Evolutionary conservation across 2,113 vertebrate genomes (phyloP), one percentile per base, ranked within the genome.

Genomic region (Cyphotilapia sp.): DNA sequence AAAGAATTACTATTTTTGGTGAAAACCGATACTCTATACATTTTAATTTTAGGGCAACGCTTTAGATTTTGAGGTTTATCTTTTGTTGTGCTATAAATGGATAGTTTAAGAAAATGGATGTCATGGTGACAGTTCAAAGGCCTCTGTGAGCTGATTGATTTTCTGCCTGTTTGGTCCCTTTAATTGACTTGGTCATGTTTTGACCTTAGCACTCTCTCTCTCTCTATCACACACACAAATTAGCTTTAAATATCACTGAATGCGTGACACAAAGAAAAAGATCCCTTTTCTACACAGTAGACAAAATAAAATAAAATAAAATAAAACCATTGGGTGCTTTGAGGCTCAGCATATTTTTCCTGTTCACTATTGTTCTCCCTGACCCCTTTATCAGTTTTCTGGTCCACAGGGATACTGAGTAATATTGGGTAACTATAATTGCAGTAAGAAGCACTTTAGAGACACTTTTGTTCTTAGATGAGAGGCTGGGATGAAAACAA

Each of bases 81-180:
- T 1, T 5, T 19, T 84, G 54, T 33, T 69, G 57, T 74, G 51
- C 19, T 59, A 40, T 16, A 81, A 76, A 81, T 78, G 19, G 33
- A 74, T 49, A 16, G n/a, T 29, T 56, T 49, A 33, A n/a, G 33
- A 27, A 87, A 86, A 80, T 33, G 27, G 71, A 91, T 9, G 17
- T 80, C 57, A 88, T 57, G 76, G 91, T 93, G 93, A 88, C 89
- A 81, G 90, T 85, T 90, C 51, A 82, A 93, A 92, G 86, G 91
- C 90, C 78, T 92, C 89, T 92, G 40, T 45, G 80, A 90, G 61
- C 66, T 89, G 84, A 94, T 90, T 92, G 92, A 92, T 89, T 89
- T 88, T 81, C 83, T 95, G 89, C 90, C 90, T 80, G 92, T 96
- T 96, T 96, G 93, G 93, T 95, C 93, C 90, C 76, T 90, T 89